Conservation (phyloP, 2,888 invertebrate genomes). For the Sicus ferrugineus region DNA sequence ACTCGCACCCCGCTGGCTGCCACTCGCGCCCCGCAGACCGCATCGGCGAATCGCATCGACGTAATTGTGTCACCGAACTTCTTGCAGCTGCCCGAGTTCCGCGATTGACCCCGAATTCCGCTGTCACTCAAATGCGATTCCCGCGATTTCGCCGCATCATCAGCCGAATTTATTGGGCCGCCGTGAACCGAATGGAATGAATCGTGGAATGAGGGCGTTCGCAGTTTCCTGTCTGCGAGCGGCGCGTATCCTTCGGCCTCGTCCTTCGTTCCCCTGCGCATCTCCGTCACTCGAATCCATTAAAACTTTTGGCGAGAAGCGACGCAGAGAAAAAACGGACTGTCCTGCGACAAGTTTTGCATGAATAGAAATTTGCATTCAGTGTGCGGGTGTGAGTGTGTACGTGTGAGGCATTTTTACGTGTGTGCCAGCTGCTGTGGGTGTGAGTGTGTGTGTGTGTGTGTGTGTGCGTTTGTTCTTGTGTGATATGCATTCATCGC, state of each 20-base stretch:
- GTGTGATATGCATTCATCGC: neutral
- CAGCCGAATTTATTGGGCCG: conserved; percentile 26
- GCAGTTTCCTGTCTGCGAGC: conserved; percentile 22
- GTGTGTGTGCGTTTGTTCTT: neutral
- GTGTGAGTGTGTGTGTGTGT: neutral
- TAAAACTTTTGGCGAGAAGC: conserved; percentile 25
- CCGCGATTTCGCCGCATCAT: conserved; percentile 27
- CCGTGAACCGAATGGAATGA: conserved; percentile 11
- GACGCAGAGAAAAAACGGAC: neutral
- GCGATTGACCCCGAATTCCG: conserved; percentile 28
- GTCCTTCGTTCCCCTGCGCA: conserved; percentile 1
- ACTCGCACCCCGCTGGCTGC: neutral
- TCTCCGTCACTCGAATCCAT: conserved; percentile 9
- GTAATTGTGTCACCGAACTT: conserved; percentile 31
- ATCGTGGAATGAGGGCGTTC: conserved; percentile 26
- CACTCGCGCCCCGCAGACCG: neutral
- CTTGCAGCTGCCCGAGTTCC: conserved; percentile 27
- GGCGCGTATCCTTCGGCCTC: neutral
- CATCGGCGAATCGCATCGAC: conserved; percentile 14
- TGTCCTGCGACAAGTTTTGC: conserved; percentile 26
- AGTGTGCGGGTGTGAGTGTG: neutral
- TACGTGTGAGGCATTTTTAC: no score
- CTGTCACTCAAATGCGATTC: conserved; percentile 27
- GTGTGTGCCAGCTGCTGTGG: no score
- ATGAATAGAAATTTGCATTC: conserved; percentile 11